Conservation (phyloP, 2,888 invertebrate species). For the Ptychoptera contaminata region DNA sequence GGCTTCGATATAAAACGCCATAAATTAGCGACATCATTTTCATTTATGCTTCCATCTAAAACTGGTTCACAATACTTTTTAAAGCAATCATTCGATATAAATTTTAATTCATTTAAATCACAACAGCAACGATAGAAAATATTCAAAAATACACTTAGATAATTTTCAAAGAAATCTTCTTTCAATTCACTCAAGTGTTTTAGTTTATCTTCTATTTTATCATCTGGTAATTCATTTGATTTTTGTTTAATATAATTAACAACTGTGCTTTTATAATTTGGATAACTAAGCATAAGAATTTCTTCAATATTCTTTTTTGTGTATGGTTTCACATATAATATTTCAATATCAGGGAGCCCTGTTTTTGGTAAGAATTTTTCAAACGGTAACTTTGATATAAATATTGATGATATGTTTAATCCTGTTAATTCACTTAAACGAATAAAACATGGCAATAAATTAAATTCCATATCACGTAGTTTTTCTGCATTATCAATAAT, state of each 20-base stretch:
- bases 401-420: constrained; percentile 55
- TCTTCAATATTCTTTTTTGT: constrained; percentile 47
- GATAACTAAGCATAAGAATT: constrained; percentile 33
- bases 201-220: constrained; percentile 14
- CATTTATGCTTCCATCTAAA: constrained; percentile 42
- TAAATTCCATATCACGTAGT: constrained; percentile 55
- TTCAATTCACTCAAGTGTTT: constrained; percentile 8
- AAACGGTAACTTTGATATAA: constrained; percentile 62
- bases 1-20: constrained; percentile 70
- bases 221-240: constrained; percentile 15
- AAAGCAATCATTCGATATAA: constrained; percentile 65
- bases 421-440: constrained; percentile 56
- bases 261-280: no score
- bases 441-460: constrained; percentile 55
- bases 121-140: constrained; percentile 74
- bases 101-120: constrained; percentile 66
- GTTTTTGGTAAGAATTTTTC: constrained; percentile 62
- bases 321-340: constrained; percentile 67
- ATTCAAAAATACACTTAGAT: constrained; percentile 65
- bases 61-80: constrained; percentile 67
- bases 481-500: constrained; percentile 71
- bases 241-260: no score
- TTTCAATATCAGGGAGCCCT: constrained; percentile 53
- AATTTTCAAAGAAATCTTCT: constrained; percentile 53
- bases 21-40: constrained; percentile 48